Conservation (phyloP, 2,113 vertebrate species). For the Hyla sarda region DNA sequence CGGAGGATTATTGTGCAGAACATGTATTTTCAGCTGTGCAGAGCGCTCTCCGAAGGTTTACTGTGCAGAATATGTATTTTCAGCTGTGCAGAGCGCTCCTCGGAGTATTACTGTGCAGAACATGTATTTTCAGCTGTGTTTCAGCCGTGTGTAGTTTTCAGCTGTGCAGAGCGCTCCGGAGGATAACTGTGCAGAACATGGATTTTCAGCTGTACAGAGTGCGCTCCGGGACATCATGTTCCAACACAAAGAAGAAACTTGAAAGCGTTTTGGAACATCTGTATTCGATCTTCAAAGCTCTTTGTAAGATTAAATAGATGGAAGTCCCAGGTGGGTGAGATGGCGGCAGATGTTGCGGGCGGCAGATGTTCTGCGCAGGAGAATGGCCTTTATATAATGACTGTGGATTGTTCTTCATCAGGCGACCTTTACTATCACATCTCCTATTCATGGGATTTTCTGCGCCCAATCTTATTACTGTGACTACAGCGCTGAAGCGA, state of each 20-base stretch:
- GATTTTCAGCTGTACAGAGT: not conserved
- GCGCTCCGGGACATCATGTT: not conserved
- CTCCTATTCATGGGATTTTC: not conserved
- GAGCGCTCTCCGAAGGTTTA: no score
- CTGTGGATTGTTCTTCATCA: not conserved
- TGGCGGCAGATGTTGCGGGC: constrained; percentile 11
- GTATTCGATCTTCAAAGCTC: constrained; percentile 47
- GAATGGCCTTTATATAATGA: constrained; percentile 14
- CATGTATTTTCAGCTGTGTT: no score
- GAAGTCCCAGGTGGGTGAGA: constrained; percentile 3
- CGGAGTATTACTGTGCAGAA: no score
- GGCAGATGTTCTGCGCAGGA: constrained; percentile 32
- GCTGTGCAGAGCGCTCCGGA: not conserved
- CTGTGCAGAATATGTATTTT: no score
- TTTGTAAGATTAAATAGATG: constrained; percentile 47
- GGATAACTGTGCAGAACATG: not conserved
- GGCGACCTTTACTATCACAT: constrained; percentile 29
- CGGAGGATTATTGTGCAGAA: no score
- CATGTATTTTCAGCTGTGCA: no score
- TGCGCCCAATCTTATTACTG: not conserved
- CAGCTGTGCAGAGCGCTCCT: no score
- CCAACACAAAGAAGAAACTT: not conserved
- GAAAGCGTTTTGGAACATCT: constrained; percentile 42
- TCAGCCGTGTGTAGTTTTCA: no score
- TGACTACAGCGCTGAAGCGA: not conserved